phyloP scores from a whole-genome alignment of 2,797 vertebrate genomes.

The Sitta carolinensis region DNA sequence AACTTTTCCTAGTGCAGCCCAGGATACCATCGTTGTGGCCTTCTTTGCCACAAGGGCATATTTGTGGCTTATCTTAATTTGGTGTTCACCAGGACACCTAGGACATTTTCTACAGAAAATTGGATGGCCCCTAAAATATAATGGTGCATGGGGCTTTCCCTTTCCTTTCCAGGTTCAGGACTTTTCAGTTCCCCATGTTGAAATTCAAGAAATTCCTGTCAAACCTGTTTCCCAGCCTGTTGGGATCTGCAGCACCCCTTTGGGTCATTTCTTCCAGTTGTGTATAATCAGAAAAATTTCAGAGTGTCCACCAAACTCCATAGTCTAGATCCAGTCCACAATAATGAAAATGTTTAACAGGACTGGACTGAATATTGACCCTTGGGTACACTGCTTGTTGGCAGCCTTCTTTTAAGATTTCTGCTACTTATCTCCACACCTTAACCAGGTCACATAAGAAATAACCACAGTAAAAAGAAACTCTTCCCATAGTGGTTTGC shows the following conservation, averaged over 20 bases:
- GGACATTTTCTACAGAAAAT: neutral
- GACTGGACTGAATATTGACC: neutral
- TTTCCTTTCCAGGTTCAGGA: neutral
- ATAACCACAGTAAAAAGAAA: neutral
- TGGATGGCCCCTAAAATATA: neutral
- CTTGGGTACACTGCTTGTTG: neutral
- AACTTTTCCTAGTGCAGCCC: neutral
- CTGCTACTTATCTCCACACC: fast-evolving
- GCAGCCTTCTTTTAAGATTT: neutral
- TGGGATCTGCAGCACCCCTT: neutral
- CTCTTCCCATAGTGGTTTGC: neutral
- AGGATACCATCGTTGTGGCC: neutral
- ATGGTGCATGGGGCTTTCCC: fast-evolving
- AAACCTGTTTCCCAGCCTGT: neutral
- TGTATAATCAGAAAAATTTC: neutral
- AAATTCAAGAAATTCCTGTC: neutral
- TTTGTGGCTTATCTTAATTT: neutral
- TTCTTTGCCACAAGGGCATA: fast-evolving
- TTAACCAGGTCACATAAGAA: neutral
- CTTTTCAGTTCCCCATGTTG: neutral
- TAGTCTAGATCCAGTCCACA: neutral
- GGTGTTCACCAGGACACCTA: neutral
- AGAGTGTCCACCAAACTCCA: neutral
- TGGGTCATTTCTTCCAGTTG: neutral
- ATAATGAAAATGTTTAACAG: neutral